Percentiles rank a stretch among this genome's conserved stretches.
These are phyloP conservation scores for Notarius quadriscutis DNA, from an alignment of 2,113 vertebrate genomes.

Conservation along the genomic window DNA sequence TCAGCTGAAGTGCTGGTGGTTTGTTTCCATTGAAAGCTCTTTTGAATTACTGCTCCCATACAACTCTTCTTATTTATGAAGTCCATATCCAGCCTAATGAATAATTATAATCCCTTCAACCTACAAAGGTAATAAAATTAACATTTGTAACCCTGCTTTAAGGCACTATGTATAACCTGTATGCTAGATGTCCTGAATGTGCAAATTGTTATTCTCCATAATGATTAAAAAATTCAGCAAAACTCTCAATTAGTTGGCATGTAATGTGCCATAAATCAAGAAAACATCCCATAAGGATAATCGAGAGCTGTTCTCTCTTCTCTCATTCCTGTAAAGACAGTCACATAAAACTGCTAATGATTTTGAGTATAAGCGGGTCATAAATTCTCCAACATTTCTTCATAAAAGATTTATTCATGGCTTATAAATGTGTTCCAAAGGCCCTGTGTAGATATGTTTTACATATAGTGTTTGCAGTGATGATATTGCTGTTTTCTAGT, in stretches of 20 bases:
- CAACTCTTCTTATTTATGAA: not conserved
- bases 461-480: not conserved
- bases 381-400: not conserved
- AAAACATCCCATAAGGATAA: not conserved
- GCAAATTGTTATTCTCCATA: not conserved
- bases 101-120: not conserved
- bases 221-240: not conserved
- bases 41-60: not conserved
- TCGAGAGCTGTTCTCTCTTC: not conserved
- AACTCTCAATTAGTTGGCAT: not conserved
- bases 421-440: not conserved
- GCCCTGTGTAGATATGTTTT: not conserved
- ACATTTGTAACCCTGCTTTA: not conserved
- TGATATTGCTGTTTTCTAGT: constrained; percentile 34
- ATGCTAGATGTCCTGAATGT: not conserved
- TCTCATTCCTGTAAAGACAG: not conserved
- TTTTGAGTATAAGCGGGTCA: not conserved
- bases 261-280: not conserved
- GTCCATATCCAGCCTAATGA: not conserved
- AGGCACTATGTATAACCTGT: not conserved
- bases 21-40: not conserved
- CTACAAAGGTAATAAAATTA: not conserved
- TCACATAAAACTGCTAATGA: not conserved
- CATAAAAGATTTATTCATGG: not conserved
- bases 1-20: not conserved